phyloP scores from a whole-genome alignment of 2,797 vertebrate species.

The Lithobates sylvaticus region DNA sequence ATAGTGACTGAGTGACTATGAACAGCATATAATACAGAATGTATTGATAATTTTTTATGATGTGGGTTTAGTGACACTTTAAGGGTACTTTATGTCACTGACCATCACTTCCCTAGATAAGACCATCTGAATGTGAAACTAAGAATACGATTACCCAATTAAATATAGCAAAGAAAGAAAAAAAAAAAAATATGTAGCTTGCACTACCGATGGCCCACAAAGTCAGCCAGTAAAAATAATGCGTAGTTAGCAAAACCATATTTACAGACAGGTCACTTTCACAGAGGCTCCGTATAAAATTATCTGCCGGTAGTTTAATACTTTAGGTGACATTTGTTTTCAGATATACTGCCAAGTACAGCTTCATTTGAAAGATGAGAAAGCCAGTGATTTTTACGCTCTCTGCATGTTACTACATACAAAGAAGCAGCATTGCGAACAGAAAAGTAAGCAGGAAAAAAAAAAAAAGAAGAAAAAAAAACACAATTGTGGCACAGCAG shows the following conservation, averaged over 20 bases:
- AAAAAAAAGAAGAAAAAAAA: too few species aligned
- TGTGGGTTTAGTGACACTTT: too few species aligned
- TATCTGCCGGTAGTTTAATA: neutral
- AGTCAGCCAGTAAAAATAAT: neutral
- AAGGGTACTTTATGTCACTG: too few species aligned
- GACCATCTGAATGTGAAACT: too few species aligned
- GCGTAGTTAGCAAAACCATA: neutral
- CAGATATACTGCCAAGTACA: neutral
- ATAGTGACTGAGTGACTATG: too few species aligned
- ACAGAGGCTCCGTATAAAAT: neutral
- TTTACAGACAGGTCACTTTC: neutral
- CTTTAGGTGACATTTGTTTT: neutral
- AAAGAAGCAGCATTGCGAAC: neutral
- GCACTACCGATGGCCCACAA: neutral
- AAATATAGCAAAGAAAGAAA: too few species aligned
- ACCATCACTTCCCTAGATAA: too few species aligned
- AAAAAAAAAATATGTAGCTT: too few species aligned
- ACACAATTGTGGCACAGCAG: neutral
- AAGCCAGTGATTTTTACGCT: neutral
- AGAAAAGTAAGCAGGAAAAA: neutral
- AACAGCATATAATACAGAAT: too few species aligned
- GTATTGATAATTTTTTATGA: too few species aligned
- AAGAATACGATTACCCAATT: too few species aligned
- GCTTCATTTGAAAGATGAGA: neutral
- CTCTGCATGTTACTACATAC: neutral